phyloP scores from a whole-genome alignment of 2,113 vertebrate species.

The Protobothrops flavoviridis region DNA sequence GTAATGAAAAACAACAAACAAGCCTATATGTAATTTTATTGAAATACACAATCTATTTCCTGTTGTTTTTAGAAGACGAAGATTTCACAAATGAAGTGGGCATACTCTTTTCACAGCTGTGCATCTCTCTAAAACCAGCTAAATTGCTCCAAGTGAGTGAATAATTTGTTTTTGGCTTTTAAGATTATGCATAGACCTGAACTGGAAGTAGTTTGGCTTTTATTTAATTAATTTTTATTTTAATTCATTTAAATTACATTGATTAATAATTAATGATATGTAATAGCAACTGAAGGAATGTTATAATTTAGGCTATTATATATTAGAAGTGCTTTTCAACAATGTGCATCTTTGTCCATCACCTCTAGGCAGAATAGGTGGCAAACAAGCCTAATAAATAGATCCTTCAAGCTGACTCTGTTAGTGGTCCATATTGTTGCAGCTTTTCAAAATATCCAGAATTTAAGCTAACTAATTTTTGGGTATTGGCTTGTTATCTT shows the following conservation, averaged over 20 bases:
- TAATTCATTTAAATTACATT: background rate
- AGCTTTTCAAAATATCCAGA: background rate
- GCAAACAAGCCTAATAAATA: background rate
- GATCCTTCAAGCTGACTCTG: background rate
- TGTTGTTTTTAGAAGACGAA: constrained; percentile 72
- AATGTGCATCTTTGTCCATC: background rate
- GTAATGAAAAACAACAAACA: background rate
- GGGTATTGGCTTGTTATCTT: background rate
- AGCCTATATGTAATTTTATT: background rate
- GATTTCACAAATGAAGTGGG: constrained; percentile 84
- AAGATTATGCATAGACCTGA: constrained; percentile 4
- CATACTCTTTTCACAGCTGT: constrained; percentile 78
- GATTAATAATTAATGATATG: background rate
- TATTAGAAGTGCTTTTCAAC: background rate
- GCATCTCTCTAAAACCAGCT: constrained; percentile 74
- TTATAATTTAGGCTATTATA: background rate
- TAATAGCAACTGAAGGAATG: background rate
- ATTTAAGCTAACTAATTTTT: background rate
- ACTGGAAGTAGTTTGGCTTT: constrained; percentile 4
- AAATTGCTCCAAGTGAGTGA: constrained; percentile 83
- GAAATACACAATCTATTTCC: constrained; percentile 25
- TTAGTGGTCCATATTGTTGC: background rate
- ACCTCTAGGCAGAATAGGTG: background rate
- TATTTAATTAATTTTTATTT: background rate
- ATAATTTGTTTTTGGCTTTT: constrained; percentile 22